Evolutionary conservation across 2,888 invertebrate genomes (phyloP).

Genomic region (Polietes domitor): DNA sequence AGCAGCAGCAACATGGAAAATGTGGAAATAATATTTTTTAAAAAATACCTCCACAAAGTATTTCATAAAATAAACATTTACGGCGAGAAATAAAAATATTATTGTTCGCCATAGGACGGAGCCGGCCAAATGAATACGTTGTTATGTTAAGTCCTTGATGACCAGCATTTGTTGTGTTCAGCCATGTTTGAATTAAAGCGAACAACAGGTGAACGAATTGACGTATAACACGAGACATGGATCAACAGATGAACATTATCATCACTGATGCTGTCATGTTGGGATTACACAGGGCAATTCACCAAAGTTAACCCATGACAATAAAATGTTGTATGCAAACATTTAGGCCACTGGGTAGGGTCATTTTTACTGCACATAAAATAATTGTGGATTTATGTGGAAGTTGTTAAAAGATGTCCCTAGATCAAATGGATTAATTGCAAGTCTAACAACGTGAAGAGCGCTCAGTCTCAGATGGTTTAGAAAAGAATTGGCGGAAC

Average conservation of each 20-base stretch:
- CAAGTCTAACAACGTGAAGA: too few species aligned
- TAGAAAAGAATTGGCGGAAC: too few species aligned
- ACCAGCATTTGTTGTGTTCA: not conserved
- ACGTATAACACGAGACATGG: not conserved
- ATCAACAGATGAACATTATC: not conserved
- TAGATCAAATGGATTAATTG: too few species aligned
- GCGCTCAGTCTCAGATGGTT: too few species aligned
- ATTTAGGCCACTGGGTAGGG: too few species aligned
- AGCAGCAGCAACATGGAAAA: not conserved
- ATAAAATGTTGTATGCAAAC: too few species aligned
- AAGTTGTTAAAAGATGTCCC: too few species aligned
- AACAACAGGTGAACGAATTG: not conserved
- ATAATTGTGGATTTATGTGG: too few species aligned
- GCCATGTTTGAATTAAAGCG: not conserved
- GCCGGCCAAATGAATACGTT: not conserved
- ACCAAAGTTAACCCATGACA: not conserved
- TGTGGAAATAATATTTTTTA: constrained; percentile 20
- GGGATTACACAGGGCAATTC: not conserved
- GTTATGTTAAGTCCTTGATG: not conserved
- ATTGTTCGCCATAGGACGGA: not conserved
- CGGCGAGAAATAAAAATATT: not conserved
- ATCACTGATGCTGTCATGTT: not conserved
- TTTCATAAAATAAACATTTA: constrained; percentile 26
- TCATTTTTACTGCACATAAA: too few species aligned
- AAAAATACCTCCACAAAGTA: constrained; percentile 48